Evolutionary conservation across 2,888 invertebrate genomes (phyloP).

Genomic region (Hetaerina titia): DNA sequence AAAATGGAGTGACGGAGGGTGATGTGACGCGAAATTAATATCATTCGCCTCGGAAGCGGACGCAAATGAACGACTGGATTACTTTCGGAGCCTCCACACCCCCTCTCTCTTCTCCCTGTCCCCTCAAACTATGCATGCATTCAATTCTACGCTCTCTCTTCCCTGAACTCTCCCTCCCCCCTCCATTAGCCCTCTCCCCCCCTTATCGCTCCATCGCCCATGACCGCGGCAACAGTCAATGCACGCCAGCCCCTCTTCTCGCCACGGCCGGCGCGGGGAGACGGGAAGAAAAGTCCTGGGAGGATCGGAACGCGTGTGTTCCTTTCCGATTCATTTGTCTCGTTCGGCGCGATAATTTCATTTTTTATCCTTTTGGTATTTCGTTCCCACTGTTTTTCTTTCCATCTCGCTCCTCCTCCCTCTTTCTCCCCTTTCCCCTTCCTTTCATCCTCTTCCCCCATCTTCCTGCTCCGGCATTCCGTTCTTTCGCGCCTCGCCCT

Average conservation of each 20-base stretch:
- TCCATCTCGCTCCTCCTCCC: neutral
- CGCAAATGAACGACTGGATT: neutral
- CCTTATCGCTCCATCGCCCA: neutral
- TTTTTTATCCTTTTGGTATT: constrained; percentile 3
- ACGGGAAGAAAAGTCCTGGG: neutral
- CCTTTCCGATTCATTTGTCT: constrained; percentile 9
- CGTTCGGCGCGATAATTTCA: neutral
- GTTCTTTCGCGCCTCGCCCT: neutral
- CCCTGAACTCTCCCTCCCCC: neutral
- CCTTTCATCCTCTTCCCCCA: neutral
- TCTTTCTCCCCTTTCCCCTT: neutral
- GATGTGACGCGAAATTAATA: neutral
- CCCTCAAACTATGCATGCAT: neutral
- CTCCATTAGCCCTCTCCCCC: neutral
- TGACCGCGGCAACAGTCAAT: neutral
- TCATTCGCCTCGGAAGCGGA: neutral
- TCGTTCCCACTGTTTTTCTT: neutral
- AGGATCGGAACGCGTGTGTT: neutral
- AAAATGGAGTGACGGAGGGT: neutral
- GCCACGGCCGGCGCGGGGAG: neutral
- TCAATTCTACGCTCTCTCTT: neutral
- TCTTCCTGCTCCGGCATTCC: neutral
- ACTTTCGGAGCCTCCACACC: neutral
- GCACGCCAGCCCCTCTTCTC: neutral
- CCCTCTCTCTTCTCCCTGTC: neutral